Base-by-base conservation (phyloP, 2,113 vertebrate genomes). In the Rhinichthys klamathensis region DNA sequence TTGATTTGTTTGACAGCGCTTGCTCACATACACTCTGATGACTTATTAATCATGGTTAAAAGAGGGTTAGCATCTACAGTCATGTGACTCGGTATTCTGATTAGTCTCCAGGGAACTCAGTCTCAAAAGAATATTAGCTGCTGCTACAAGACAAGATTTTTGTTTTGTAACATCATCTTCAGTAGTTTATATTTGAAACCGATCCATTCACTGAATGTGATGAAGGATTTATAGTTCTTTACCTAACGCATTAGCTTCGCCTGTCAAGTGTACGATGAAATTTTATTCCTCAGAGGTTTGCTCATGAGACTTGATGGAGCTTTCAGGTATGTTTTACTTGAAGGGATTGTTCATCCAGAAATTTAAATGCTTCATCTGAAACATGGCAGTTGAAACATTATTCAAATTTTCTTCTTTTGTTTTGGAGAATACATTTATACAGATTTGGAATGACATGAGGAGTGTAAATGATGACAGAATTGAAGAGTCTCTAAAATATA, bases 1-100 rank as follows among this genome's bases (percentile, higher is more conserved):
- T 89, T 78, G 85, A 89, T 87, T 86, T 84, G 85, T 85, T 78
- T 84, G 85, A 84, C 85, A 87, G 84, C 11, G 18, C 46, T 77
- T 58, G 67, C 54, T 84, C 54, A 78, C 35, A 82, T 12, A 41
- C 41, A 38, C 12, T 46, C 74, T 51, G 23, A 78, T 76, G 51
- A 73, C 51, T 58, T 74, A 56, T 73, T 72, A 83, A 87, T 84
- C 81, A 79, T 18, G 23, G 23, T 67, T 83, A 38, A 83, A 49
- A 63, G 23, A 25, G 25, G 9, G 67, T 56, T 82, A 54, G 67
- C 2, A 2, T 82, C 60, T 83, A 18, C 10, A 63, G 46, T 84
- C 58, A 82, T 51, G 65, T 35, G 41, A 58, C 32, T 67, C 32
- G 3, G 79, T 85, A 77, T 30, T 35, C 82, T 76, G 76, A 86